Conservation (phyloP, 2,888 invertebrate genomes). For the Pyrochroa serraticornis region DNA sequence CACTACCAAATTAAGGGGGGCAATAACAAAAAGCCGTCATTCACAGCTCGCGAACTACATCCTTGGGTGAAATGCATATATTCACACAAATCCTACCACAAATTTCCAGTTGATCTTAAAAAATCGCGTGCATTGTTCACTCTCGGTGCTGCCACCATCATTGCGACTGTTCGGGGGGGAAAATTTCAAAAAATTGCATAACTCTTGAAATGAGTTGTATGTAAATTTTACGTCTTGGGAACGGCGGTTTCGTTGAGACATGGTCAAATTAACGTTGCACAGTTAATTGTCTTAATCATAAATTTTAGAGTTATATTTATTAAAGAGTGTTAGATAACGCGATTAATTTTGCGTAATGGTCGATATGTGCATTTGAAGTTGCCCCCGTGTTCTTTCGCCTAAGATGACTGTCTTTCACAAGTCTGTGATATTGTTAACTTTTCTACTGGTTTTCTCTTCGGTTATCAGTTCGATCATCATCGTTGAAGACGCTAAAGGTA, state of each 20-base stretch:
- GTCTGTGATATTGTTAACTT: constrained; percentile 44
- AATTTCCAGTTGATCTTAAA: constrained; percentile 32
- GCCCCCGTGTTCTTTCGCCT: not conserved
- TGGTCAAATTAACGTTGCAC: constrained; percentile 40
- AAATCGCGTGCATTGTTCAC: not conserved
- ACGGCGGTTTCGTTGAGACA: constrained; percentile 37
- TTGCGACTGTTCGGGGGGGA: not conserved
- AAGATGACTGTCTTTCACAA: constrained; percentile 42
- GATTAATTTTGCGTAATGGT: constrained; percentile 11
- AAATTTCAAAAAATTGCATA: constrained; percentile 10
- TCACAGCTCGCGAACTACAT: constrained; percentile 44
- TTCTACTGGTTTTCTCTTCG: constrained; percentile 23
- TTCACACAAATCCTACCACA: constrained; percentile 38
- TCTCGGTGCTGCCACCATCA: constrained; percentile 2
- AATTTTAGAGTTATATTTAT: constrained; percentile 28
- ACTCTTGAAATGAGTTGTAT: constrained; percentile 37
- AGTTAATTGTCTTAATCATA: constrained; percentile 22
- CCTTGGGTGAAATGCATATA: constrained; percentile 54
- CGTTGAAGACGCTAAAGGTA: constrained; percentile 52
- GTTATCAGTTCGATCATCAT: constrained; percentile 43
- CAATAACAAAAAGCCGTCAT: constrained; percentile 38
- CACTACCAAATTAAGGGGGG: constrained; percentile 14
- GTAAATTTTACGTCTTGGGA: constrained; percentile 39
- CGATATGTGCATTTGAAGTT: constrained; percentile 5
- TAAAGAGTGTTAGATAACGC: constrained; percentile 21